Base-by-base conservation (phyloP, 2,888 invertebrate species). In the Ypsolopha scabrella region DNA sequence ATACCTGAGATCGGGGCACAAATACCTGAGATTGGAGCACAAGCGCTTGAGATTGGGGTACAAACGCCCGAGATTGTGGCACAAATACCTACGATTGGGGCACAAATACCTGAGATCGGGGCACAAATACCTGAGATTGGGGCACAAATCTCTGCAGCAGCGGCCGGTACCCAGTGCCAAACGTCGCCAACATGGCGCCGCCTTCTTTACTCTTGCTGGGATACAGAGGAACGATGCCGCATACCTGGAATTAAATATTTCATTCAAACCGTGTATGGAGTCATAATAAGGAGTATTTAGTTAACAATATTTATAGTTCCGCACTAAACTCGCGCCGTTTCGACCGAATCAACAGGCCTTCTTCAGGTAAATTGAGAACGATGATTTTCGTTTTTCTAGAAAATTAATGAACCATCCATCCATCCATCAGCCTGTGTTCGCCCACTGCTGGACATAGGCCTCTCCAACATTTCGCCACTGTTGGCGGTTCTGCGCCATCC, bases 101-200 rank as follows among this genome's bases (percentile, higher is more conserved):
- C 41, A 13, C 41, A 6, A 10, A 41, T 24, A 24, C 24, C 24
- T 24, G 24, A 24, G 24, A 24, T 24, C 4, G 24, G n/a, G n/a
- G n/a, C n/a, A n/a, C n/a, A n/a, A n/a, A n/a, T n/a, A n/a, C n/a
- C n/a, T n/a, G n/a, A n/a, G n/a, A n/a, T n/a, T n/a, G n/a, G 1
- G 76, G 78, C 0, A 81, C 75, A 51, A 77, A 87, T 52, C 87
- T 58, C 56, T 80, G 72, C 51, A 86, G 53, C 49, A 97, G 83
- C 57, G 93, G 95, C 10, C 96, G 89, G 75, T 96, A 96, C 0
- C 96, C 95, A 58, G 91, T 89, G 0, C 96, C 96, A 55, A 96
- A 90, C 0, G 95, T 94, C 0, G 92, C 94, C 56, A 96, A 78
- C 68, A 90, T 70, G 53, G 89, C 68, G 54, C 74, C 71, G 62